Percentiles rank a stretch among this genome's conserved stretches.
phyloP scores from a whole-genome alignment of 2,113 vertebrate genomes.

The Osmerus mordax region DNA sequence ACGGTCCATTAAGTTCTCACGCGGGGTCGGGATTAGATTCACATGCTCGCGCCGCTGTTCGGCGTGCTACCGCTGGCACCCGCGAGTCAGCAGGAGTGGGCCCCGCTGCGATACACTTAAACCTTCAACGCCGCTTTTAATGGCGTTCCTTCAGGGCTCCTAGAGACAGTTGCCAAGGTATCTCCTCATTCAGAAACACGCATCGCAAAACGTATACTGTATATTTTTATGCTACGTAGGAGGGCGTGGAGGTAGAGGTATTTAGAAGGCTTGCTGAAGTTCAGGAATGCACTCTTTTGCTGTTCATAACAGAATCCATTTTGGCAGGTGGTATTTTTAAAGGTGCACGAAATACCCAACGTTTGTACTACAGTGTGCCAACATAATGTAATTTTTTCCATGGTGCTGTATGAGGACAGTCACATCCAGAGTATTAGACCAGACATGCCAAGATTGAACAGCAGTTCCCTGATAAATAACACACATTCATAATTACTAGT shows the following conservation, averaged over 20 bases:
- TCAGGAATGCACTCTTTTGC: not conserved
- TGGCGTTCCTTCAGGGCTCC: conserved; percentile 31
- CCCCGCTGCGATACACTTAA: conserved; percentile 25
- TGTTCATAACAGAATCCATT: not conserved
- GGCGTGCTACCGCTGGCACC: conserved; percentile 25
- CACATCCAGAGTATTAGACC: too few species aligned
- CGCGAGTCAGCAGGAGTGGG: not conserved
- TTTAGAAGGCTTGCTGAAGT: conserved; percentile 3
- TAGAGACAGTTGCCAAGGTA: not conserved
- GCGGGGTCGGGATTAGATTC: conserved; percentile 50
- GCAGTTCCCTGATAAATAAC: too few species aligned
- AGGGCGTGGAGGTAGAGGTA: conserved; percentile 22
- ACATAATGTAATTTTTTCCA: too few species aligned
- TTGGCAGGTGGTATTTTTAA: not conserved
- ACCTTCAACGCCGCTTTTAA: conserved; percentile 17
- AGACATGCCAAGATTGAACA: too few species aligned
- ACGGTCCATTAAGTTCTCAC: conserved; percentile 61
- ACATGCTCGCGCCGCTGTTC: conserved; percentile 26
- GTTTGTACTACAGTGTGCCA: not conserved
- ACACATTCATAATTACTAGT: too few species aligned
- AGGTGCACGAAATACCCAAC: conserved; percentile 1
- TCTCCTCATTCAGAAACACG: not conserved
- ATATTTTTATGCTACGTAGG: conserved; percentile 16
- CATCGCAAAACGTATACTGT: not conserved
- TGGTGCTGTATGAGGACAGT: too few species aligned